Evolutionary conservation across 2,888 invertebrate species (phyloP).

Genomic region (Scaptomyza caliginosa): DNA sequence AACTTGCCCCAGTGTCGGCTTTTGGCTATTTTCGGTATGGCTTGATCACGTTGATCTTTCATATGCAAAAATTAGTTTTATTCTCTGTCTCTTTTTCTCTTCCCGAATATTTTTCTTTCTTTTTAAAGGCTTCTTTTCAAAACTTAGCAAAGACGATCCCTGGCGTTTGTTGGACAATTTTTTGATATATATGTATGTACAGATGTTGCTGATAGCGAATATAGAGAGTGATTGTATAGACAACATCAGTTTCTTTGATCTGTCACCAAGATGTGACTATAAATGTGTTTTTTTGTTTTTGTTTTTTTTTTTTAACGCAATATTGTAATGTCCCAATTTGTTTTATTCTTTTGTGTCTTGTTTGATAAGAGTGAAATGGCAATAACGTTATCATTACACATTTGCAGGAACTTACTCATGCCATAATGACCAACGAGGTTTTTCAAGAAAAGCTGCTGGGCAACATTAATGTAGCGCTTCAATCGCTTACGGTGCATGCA

Average conservation of each 20-base stretch:
- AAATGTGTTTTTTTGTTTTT: not conserved
- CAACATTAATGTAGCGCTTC: slow-evolving; percentile 79
- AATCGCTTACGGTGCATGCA: slow-evolving; percentile 53
- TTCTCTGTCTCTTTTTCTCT: not conserved
- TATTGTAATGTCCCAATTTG: not conserved
- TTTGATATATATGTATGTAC: not conserved
- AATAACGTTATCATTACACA: slow-evolving; percentile 1
- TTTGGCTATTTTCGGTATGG: not conserved
- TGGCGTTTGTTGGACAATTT: not conserved
- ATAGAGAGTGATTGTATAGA: not conserved
- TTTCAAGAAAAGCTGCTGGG: slow-evolving; percentile 80
- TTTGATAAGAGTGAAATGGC: not conserved
- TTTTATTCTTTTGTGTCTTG: not conserved
- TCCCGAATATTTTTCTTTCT: not conserved
- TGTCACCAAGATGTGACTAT: not conserved
- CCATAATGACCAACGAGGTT: slow-evolving; percentile 77
- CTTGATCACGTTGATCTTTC: not conserved
- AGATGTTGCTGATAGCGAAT: not conserved
- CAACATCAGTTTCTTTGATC: not conserved
- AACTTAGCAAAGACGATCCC: not conserved
- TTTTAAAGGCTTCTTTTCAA: not conserved
- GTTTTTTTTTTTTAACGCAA: not conserved
- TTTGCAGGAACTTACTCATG: slow-evolving; percentile 74
- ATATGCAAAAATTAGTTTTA: not conserved
- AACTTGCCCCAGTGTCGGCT: not conserved